Evolutionary conservation across 2,888 invertebrate genomes (phyloP).

Genomic region (Drosophila pegasa): DNA sequence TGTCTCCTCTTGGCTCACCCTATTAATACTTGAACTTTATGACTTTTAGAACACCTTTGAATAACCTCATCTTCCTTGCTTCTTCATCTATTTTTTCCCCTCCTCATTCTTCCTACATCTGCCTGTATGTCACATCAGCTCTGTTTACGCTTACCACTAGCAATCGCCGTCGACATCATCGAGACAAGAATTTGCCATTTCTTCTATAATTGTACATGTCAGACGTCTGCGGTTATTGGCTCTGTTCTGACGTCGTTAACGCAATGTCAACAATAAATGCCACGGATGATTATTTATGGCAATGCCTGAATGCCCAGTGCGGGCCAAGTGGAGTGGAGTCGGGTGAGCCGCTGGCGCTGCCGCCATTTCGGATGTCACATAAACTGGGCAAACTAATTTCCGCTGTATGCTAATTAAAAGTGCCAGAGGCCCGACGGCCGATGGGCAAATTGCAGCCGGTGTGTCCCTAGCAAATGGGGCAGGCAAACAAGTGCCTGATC

Average conservation of each 20-base stretch:
- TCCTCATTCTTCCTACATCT: no score
- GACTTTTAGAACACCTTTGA: no score
- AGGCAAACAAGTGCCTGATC: constrained; percentile 48
- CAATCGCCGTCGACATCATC: constrained; percentile 8
- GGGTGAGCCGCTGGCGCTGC: constrained; percentile 24
- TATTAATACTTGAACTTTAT: no score
- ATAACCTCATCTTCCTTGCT: no score
- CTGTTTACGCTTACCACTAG: background rate
- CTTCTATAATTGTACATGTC: constrained; percentile 65
- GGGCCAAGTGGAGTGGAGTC: no score
- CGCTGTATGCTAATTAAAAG: constrained; percentile 76
- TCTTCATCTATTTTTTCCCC: no score
- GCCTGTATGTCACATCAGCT: no score
- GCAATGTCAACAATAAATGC: constrained; percentile 69
- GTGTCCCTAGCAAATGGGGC: constrained; percentile 18
- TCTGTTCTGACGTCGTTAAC: constrained; percentile 55
- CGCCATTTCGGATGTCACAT: constrained; percentile 48
- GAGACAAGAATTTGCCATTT: constrained; percentile 53
- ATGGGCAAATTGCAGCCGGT: constrained; percentile 66
- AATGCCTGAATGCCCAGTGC: constrained; percentile 38
- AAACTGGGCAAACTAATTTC: constrained; percentile 68
- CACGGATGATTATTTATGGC: constrained; percentile 68
- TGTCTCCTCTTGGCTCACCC: no score
- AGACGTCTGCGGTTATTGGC: constrained; percentile 21
- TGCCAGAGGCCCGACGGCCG: constrained; percentile 58